A percentile compares a stretch with the other conserved stretches of the same genome.
Evolutionary conservation across 1,140 invertebrate species (phyloP).

Genomic region (Solen grandis): DNA sequence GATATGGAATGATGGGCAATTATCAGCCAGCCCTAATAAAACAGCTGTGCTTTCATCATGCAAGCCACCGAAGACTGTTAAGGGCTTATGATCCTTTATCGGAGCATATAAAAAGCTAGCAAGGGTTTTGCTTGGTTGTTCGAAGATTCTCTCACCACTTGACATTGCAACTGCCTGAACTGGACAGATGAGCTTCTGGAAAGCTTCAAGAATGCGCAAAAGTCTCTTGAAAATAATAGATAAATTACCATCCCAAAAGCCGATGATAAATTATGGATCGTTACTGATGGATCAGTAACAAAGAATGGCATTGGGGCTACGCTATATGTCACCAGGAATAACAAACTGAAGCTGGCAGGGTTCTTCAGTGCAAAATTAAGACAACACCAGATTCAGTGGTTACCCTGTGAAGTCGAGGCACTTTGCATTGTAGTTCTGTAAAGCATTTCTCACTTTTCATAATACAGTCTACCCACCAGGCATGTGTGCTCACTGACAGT

Average conservation of each 20-base stretch:
- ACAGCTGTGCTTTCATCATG: not conserved
- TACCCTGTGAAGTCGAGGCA: too few relatives aligned
- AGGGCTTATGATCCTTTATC: constrained; percentile 2
- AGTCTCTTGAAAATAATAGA: not conserved
- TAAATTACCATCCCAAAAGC: not conserved
- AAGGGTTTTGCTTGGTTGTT: constrained; percentile 1
- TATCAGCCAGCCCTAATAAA: not conserved
- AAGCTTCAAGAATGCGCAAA: constrained; percentile 20
- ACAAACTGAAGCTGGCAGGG: constrained; percentile 18
- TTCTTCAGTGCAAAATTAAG: constrained; percentile 48
- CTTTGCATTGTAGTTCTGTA: too few relatives aligned
- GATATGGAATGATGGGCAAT: not conserved
- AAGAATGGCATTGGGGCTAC: constrained; percentile 38
- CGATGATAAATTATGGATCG: too few relatives aligned
- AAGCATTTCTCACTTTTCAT: constrained; percentile 56
- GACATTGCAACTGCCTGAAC: constrained; percentile 3
- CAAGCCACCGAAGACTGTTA: not conserved
- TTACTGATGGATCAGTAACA: constrained; percentile 44
- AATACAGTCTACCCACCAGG: constrained; percentile 44
- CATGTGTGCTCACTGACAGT: constrained; percentile 55
- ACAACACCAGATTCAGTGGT: constrained; percentile 43
- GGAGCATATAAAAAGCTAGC: constrained; percentile 16
- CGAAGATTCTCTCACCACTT: not conserved
- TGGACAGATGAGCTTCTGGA: constrained; percentile 7
- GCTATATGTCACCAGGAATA: constrained; percentile 38